Percentiles rank a stretch among this genome's conserved stretches.
Conservation (phyloP, 2,113 vertebrate genomes). For the Saimiri boliviensis region DNA sequence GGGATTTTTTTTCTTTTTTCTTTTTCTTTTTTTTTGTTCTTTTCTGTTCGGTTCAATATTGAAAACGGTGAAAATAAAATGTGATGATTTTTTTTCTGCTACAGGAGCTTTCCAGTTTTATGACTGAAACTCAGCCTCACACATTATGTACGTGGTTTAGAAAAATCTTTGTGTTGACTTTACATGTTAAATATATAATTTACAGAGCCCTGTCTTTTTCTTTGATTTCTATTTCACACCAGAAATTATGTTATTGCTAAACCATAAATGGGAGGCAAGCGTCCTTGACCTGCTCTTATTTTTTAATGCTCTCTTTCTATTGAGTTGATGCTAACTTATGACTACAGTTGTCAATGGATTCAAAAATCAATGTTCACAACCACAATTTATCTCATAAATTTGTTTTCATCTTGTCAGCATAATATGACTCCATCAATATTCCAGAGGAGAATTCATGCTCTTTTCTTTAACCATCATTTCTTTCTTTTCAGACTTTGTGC, state of each 20-base stretch:
- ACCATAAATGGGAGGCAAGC: neutral
- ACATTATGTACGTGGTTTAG: neutral
- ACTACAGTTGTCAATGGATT: neutral
- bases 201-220: neutral
- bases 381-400: neutral
- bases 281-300: neutral
- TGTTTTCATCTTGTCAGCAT: neutral
- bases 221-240: neutral
- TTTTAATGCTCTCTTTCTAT: neutral
- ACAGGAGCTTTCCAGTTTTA: neutral
- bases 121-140: neutral
- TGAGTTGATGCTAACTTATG: neutral
- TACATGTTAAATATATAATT: neutral
- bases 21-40: neutral
- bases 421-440: neutral
- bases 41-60: neutral
- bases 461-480: neutral
- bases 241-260: neutral
- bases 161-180: neutral
- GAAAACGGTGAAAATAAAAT: conserved; percentile 29
- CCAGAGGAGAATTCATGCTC: neutral
- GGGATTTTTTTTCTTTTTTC: neutral
- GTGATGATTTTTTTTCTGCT: neutral
- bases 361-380: neutral
- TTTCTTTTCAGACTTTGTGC: neutral